Conservation (phyloP, 2,797 vertebrate species). For the Crocidura indochinensis region DNA sequence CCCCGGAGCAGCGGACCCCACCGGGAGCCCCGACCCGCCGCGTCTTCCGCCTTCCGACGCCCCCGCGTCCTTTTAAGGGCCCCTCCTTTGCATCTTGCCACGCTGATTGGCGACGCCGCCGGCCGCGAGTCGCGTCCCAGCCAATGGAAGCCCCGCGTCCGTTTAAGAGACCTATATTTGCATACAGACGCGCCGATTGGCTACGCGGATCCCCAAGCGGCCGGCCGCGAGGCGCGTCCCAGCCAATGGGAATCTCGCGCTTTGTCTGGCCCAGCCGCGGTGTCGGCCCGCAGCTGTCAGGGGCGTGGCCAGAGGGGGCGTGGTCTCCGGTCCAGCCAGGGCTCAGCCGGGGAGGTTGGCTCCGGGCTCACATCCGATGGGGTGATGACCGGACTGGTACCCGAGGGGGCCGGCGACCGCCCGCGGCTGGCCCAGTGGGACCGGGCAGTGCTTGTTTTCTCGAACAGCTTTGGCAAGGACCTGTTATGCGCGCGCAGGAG, state of each 20-base stretch:
- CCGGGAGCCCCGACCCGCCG: constrained; percentile 88
- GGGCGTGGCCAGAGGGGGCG: neutral
- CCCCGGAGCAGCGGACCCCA: constrained; percentile 84
- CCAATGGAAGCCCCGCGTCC: neutral
- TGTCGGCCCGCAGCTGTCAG: constrained; percentile 66
- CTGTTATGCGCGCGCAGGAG: neutral
- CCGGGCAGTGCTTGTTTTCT: too few species aligned
- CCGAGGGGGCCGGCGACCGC: neutral
- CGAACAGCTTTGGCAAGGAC: too few species aligned
- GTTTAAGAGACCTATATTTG: constrained; percentile 67
- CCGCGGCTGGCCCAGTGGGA: too few species aligned
- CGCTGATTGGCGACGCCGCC: constrained; percentile 91
- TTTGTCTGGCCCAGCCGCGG: constrained; percentile 68
- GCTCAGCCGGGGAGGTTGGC: too few species aligned
- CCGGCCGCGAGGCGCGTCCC: constrained; percentile 81
- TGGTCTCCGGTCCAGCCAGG: too few species aligned
- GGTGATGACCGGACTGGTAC: neutral
- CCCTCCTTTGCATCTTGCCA: constrained; percentile 76
- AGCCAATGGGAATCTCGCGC: constrained; percentile 80
- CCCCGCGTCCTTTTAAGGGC: constrained; percentile 65
- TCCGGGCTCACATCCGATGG: neutral
- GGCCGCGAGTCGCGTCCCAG: constrained; percentile 75
- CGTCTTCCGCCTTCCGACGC: rapidly evolving
- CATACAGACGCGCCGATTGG: constrained; percentile 90
- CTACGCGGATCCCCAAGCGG: constrained; percentile 60